A percentile compares a stretch with the other conserved stretches of the same genome.
phyloP scores from a whole-genome alignment of 2,113 vertebrate genomes.

The Hypanus sabinus region DNA sequence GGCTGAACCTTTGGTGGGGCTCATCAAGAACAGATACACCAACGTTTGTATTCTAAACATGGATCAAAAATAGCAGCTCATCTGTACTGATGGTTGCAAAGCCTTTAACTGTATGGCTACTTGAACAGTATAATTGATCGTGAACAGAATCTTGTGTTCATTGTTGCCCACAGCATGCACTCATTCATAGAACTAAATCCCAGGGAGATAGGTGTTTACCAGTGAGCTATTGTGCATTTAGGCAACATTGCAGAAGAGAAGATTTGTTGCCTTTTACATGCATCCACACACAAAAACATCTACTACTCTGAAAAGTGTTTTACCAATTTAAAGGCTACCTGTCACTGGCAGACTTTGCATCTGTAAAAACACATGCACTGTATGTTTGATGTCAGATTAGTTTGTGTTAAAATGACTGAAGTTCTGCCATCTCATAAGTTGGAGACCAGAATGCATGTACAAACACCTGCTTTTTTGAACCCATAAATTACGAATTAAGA shows the following conservation, averaged over 20 bases:
- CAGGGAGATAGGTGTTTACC: neutral
- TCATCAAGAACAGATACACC: neutral
- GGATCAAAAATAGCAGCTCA: neutral
- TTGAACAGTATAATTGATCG: neutral
- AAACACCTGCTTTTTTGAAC: too few species aligned
- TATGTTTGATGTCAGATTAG: neutral
- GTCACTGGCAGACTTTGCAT: neutral
- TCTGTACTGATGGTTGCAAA: neutral
- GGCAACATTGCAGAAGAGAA: neutral
- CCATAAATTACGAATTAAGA: too few species aligned
- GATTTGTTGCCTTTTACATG: neutral
- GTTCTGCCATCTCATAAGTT: neutral
- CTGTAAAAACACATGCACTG: neutral
- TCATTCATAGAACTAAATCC: neutral
- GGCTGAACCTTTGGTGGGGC: neutral
- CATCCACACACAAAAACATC: neutral
- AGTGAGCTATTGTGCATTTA: neutral
- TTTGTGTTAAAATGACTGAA: neutral
- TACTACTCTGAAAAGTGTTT: neutral
- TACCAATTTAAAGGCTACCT: too few species aligned
- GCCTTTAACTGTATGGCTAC: neutral
- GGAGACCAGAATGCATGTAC: too few species aligned
- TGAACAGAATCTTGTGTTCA: neutral
- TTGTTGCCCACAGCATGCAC: neutral
- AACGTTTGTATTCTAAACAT: neutral